A percentile compares a stretch with the other conserved stretches of the same genome.
Evolutionary conservation across 1,140 invertebrate genomes (phyloP).

Genomic region (Lysiphlebus fabarum): DNA sequence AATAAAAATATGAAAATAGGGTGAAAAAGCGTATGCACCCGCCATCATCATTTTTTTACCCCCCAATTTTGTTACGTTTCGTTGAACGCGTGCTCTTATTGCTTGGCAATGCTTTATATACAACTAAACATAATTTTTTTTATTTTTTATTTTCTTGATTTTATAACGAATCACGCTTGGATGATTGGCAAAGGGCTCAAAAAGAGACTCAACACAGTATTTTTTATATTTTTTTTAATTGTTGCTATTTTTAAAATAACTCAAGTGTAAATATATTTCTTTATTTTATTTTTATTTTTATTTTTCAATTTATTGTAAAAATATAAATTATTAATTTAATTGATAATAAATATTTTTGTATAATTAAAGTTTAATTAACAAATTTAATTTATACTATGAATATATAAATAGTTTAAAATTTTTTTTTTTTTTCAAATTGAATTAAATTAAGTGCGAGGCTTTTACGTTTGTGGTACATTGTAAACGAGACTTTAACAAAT

Average conservation of each 20-base stretch:
- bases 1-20: no score
- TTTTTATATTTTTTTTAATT: neutral
- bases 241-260: no score
- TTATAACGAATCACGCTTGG: conserved; percentile 15
- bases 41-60: no score
- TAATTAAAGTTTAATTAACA: neutral
- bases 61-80: no score
- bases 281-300: conserved; percentile 1
- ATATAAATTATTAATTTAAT: neutral
- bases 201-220: conserved; percentile 10
- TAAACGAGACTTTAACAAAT: conserved; percentile 14
- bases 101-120: no score
- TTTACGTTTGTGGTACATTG: neutral
- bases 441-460: neutral
- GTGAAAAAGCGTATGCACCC: no score
- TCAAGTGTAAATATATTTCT: neutral
- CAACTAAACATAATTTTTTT: neutral
- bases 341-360: neutral
- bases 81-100: no score
- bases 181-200: conserved; percentile 14
- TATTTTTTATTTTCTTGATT: neutral
- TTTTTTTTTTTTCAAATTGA: neutral
- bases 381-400: neutral
- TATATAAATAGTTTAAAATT: neutral
- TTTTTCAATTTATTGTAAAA: no score